Evolutionary conservation across 1,140 invertebrate genomes (phyloP), one percentile per base, ranked within the genome.

Genomic region (Rhagoletis zephyria): DNA sequence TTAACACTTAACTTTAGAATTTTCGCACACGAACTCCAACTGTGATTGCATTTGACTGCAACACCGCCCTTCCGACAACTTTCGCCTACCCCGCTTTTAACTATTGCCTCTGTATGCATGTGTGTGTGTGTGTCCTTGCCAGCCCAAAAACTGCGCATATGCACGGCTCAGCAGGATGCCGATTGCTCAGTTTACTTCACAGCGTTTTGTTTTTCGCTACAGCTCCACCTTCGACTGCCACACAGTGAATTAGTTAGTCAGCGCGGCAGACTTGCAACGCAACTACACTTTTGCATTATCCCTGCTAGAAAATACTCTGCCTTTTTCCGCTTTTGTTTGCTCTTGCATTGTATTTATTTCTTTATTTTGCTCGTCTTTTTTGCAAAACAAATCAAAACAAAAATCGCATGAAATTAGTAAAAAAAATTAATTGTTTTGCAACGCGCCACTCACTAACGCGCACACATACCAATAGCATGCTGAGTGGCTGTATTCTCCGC

Each of bases 351-450:
- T 56, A 10, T 81, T 81, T 81, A 19, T 81, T 81, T 6, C 7
- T 40, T 81, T 2, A 16, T 56, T 51, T 48, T 19, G 3, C 2
- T 56, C 56, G 6, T 70, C 4, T 56, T 30, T 81, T 81, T 30
- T 77, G 70, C 45, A 77, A 77, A 77, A 77, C 70, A 77, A 77
- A 77, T 81, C 74, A 56, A 56, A 81, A 81, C 74, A 51, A 81
- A 81, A 81, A 48, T 81, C 45, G 45, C 74, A 59, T 81, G 48
- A 81, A 81, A 81, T 81, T 45, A 81, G 56, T 48, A 81, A 81
- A 81, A 30, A 81, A 81, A 81, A 48, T 81, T 81, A 81, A 81
- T 81, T 81, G 74, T 81, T 81, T 74, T 51, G 48, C 48, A 7
- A 48, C 74, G 70, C 48, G n/a, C 16, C 70, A 51, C 42, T 48